Evolutionary conservation across 2,113 vertebrate species (phyloP).

Genomic region (Chauna torquata): DNA sequence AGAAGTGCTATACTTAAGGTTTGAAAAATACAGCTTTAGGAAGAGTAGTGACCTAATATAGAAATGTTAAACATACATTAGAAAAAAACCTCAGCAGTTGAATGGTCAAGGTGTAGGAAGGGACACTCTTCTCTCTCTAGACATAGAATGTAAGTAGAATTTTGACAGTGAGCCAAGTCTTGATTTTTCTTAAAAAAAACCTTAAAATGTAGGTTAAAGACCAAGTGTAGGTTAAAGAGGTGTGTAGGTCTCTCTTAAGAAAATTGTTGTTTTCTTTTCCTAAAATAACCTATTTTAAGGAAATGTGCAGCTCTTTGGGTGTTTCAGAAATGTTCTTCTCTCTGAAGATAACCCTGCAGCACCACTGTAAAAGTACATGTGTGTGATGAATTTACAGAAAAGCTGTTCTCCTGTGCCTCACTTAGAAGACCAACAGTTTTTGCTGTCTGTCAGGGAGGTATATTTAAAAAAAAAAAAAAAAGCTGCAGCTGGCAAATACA

Average conservation of each 20-base stretch:
- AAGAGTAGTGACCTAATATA: constrained; percentile 30
- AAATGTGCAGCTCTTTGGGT: not conserved
- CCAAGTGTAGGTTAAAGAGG: not conserved
- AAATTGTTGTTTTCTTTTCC: not conserved
- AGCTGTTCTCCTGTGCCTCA: not conserved
- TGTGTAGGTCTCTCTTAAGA: not conserved
- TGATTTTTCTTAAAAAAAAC: not conserved
- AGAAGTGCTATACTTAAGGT: constrained; percentile 38
- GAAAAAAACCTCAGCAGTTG: not conserved
- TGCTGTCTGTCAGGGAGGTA: not conserved
- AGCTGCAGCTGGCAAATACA: not conserved
- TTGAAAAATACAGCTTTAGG: constrained; percentile 39
- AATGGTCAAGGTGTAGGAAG: not conserved
- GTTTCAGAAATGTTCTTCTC: not conserved
- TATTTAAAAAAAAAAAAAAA: not conserved
- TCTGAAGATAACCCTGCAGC: not conserved
- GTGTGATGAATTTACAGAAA: not conserved
- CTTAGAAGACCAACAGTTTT: not conserved
- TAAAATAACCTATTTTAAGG: not conserved
- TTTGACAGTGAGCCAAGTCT: not conserved
- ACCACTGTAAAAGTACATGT: not conserved
- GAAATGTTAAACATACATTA: constrained; percentile 22
- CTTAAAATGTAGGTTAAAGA: not conserved
- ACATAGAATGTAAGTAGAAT: not conserved
- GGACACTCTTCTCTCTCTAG: not conserved